A percentile compares a stretch with the other conserved stretches of the same genome.
Conservation (phyloP, 2,797 vertebrate genomes). For the Pipistrellus pipistrellus region DNA sequence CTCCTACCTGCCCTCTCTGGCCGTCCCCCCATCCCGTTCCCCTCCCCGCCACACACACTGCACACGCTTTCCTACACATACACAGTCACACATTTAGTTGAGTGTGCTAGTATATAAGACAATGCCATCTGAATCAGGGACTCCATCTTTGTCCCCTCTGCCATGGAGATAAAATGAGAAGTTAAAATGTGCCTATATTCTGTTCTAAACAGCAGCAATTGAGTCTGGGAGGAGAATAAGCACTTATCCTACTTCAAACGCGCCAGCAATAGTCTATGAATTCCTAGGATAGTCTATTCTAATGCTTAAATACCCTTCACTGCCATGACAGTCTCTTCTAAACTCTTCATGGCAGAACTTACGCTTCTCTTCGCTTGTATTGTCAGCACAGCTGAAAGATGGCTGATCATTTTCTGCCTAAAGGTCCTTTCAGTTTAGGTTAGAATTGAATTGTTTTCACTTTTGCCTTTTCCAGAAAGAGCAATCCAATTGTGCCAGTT, state of each 20-base stretch:
- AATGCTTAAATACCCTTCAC: neutral
- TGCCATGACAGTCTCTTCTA: neutral
- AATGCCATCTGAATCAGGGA: neutral
- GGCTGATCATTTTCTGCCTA: neutral
- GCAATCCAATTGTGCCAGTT: neutral
- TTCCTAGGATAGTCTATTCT: neutral
- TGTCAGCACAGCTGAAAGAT: neutral
- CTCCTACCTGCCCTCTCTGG: neutral
- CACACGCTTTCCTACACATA: accelerated
- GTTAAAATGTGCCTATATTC: neutral
- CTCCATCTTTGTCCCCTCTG: neutral
- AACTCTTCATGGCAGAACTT: neutral
- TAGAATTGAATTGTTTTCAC: conserved; percentile 6
- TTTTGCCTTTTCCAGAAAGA: neutral
- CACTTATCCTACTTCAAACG: neutral
- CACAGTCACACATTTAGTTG: neutral
- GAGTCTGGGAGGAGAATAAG: neutral
- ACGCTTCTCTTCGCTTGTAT: neutral
- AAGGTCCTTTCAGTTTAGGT: neutral
- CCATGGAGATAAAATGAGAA: neutral
- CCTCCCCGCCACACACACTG: accelerated
- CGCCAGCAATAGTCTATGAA: neutral
- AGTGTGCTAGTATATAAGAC: neutral
- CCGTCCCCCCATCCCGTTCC: accelerated
- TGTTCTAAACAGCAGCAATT: neutral